Base-by-base conservation (phyloP, 2,113 vertebrate species). In the Electrona antarctica region DNA sequence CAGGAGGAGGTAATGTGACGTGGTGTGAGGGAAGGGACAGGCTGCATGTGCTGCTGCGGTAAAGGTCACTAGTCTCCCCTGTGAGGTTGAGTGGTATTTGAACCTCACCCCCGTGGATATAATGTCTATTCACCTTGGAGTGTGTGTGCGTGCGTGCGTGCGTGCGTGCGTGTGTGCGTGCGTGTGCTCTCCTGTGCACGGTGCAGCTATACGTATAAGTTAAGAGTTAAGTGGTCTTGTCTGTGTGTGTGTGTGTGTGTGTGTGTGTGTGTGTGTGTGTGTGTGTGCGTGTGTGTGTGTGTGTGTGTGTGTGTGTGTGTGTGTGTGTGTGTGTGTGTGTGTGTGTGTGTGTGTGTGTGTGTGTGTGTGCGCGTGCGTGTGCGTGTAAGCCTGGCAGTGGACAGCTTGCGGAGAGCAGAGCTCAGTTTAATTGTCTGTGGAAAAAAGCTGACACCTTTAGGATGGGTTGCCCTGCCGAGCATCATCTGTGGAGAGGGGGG, bases 1-100 rank as follows among this genome's bases (percentile, higher is more conserved):
- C 14, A 70, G 45, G 29, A 46, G 68, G 71, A 62, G 54, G 79
- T 14, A 67, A 74, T 66, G 51, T 73, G 62, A 82, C 84, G 83
- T 84, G 83, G 79, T 55, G 55, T 77, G 73, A 82, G 86, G 81
- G 85, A 57, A 84, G 73, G 85, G 84, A 84, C 78, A 83, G 75
- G 58, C n/a, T 21, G 21, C 21, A 21, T 83, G 67, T 73, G 73
- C 76, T 79, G 67, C 65, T 75, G 67, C 80, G 75, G 80, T 88
- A 93, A 93, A 92, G 92, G 92, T 91, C 91, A 85, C 51, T 63
- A 82, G 80, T 62, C 80, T 92, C 91, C 87, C 89, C 80, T 81
- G 87, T 86, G 89, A 90, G 87, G 85, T 83, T 85, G 84, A 92
- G 85, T 87, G 88, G 87, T 90, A 90, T 92, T 92, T 92, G 88